These are phyloP conservation scores for Meloe dianella DNA, from an alignment of 2,888 invertebrate genomes.

Conservation along the genomic window DNA sequence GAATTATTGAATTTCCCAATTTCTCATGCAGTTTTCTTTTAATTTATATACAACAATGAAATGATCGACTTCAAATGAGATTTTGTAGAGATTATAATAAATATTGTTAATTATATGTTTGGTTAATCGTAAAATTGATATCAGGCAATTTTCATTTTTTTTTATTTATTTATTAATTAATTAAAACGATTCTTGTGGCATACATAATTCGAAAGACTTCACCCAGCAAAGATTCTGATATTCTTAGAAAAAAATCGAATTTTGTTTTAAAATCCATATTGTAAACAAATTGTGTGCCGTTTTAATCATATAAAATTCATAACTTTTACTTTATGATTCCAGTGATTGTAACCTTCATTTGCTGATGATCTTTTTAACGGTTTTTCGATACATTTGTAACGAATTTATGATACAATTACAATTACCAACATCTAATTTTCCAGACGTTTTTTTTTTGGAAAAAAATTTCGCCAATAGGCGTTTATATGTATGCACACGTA, in stretches of 20 bases:
- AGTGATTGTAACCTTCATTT: not conserved
- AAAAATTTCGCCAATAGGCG: constrained; percentile 3
- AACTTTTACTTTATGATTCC: not conserved
- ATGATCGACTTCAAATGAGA: not conserved
- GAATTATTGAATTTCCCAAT: too few relatives aligned
- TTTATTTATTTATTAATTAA: not conserved
- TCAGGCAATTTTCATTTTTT: not conserved
- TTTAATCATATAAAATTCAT: not conserved
- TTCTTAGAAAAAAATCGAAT: not conserved
- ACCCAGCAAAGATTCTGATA: not conserved
- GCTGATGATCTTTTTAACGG: not conserved
- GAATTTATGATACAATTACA: constrained; percentile 30
- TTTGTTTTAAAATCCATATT: not conserved
- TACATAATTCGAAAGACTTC: not conserved
- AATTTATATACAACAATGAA: not conserved
- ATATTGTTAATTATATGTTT: not conserved
- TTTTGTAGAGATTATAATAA: not conserved
- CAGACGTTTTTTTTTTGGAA: not conserved
- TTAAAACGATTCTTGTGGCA: not conserved
- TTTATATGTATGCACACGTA: not conserved
- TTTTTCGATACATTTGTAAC: constrained; percentile 24
- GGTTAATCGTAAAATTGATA: not conserved
- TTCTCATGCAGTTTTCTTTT: not conserved
- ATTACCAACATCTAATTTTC: not conserved
- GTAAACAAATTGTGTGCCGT: not conserved